phyloP scores from a whole-genome alignment of 1,140 invertebrate genomes.

The Cotesia glomerata region DNA sequence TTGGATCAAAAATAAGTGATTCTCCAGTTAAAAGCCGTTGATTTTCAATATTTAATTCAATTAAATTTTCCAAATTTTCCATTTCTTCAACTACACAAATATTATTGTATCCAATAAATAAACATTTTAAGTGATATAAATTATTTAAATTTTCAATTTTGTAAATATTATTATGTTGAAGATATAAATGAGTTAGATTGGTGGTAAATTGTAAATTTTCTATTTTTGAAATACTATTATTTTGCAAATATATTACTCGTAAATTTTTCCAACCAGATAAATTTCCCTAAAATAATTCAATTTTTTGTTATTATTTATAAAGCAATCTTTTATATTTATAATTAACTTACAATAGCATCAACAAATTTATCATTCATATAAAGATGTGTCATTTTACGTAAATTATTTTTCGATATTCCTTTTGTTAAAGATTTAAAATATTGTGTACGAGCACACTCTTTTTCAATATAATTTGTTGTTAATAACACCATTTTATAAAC shows the following conservation, averaged over 20 bases:
- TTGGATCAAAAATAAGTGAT: conserved; percentile 72
- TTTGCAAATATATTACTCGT: conserved; percentile 70
- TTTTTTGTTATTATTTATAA: conserved; percentile 5
- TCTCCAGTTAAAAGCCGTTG: conserved; percentile 67
- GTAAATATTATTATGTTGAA: conserved; percentile 72
- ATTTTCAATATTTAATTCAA: conserved; percentile 72
- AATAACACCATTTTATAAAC: conserved; percentile 41
- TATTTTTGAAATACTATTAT: conserved; percentile 68
- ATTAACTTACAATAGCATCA: conserved; percentile 59
- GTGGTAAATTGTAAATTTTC: conserved; percentile 66
- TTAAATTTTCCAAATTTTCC: conserved; percentile 65
- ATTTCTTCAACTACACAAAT: conserved; percentile 74
- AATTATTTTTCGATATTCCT: conserved; percentile 41
- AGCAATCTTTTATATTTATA: not conserved
- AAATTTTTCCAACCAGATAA: conserved; percentile 62
- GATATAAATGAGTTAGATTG: conserved; percentile 71
- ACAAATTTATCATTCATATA: conserved; percentile 63
- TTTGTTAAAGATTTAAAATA: conserved; percentile 44
- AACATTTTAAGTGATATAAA: conserved; percentile 67
- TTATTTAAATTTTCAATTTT: conserved; percentile 70
- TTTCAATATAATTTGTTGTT: conserved; percentile 41
- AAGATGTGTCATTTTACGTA: conserved; percentile 60
- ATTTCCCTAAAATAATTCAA: conserved; percentile 60
- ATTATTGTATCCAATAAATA: conserved; percentile 72
- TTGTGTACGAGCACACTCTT: conserved; percentile 44